Conservation (phyloP, 2,797 vertebrate genomes). For the Pagetopsis macropterus region DNA sequence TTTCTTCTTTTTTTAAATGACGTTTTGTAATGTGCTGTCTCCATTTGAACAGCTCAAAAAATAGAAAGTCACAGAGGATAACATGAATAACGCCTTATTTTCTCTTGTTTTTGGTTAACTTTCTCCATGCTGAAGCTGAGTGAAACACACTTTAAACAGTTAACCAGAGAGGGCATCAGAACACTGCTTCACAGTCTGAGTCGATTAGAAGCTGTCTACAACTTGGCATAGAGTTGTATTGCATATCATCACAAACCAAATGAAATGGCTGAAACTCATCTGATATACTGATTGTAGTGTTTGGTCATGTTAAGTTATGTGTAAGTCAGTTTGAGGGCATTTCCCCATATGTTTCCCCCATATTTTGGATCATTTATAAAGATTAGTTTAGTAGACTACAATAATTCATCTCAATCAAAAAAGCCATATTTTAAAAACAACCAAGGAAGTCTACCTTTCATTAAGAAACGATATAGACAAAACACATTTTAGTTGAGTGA, state of each 20-base stretch:
- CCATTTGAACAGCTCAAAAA: background rate
- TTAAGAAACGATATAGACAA: background rate
- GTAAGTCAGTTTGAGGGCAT: background rate
- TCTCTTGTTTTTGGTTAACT: background rate
- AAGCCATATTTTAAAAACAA: background rate
- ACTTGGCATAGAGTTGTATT: background rate
- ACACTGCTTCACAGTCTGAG: background rate
- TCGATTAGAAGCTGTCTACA: background rate
- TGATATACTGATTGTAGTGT: background rate
- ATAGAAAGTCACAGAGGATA: background rate
- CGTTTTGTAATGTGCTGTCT: background rate
- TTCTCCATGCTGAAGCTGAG: background rate
- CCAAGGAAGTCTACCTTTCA: background rate
- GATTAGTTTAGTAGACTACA: background rate
- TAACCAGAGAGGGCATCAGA: background rate
- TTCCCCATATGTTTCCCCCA: background rate
- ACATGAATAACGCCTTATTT: background rate
- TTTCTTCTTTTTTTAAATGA: background rate
- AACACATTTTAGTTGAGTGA: background rate
- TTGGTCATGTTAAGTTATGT: background rate
- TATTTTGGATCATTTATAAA: background rate
- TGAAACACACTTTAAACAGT: background rate
- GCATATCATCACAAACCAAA: background rate
- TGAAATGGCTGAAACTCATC: background rate
- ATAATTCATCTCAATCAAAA: background rate